Percentiles rank a stretch among this genome's conserved stretches.
Evolutionary conservation across 2,113 vertebrate genomes (phyloP).

Genomic region (Corythaeola cristata): DNA sequence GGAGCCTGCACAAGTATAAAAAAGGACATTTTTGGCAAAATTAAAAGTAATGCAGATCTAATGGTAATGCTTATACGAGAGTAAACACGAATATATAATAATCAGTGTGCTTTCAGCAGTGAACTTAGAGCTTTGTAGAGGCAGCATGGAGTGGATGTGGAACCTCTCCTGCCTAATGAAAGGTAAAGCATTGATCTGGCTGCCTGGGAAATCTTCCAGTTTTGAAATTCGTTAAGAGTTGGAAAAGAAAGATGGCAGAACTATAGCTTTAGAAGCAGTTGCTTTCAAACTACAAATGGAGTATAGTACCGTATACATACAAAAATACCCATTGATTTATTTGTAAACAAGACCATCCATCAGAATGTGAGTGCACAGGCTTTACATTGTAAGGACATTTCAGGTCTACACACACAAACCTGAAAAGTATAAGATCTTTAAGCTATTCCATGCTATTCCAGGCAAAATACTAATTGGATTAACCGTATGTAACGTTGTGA

Average conservation of each 20-base stretch:
- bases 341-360: not conserved
- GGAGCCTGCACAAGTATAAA: not conserved
- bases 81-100: not conserved
- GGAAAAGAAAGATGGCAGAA: not conserved
- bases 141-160: rapidly evolving
- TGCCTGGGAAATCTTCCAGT: not conserved
- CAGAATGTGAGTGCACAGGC: not conserved
- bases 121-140: not conserved
- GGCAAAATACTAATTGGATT: not conserved
- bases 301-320: not conserved
- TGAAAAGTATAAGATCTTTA: not conserved
- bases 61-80: not conserved
- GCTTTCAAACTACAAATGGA: not conserved
- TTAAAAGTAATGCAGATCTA: not conserved
- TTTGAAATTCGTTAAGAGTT: not conserved
- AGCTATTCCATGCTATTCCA: not conserved
- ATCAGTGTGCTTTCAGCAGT: not conserved
- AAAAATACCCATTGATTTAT: not conserved
- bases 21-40: not conserved
- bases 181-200: not conserved
- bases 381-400: not conserved
- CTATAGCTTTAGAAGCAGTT: not conserved
- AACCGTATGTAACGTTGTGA: not conserved
- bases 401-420: not conserved
- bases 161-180: not conserved